Evolutionary conservation across 1,140 invertebrate genomes (phyloP), one percentile per base, ranked within the genome.

Genomic region (Drosophila hydei): DNA sequence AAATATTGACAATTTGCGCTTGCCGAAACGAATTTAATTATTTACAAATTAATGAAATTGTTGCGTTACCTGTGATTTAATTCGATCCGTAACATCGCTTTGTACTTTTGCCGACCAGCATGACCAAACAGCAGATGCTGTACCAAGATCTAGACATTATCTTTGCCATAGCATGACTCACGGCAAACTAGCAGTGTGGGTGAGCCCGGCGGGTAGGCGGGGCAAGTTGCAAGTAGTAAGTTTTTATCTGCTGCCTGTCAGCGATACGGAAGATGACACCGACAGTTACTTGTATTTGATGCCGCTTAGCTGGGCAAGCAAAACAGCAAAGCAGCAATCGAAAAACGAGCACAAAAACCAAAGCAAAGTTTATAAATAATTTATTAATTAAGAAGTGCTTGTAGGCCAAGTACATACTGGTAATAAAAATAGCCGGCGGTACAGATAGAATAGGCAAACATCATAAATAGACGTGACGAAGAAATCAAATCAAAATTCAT

Each of bases 201-300:
- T 11, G 30, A 8, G 3, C 30, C 45, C 19, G 4, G 14, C 23
- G 45, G 43, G 45, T 25, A n/a, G 38, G 38, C 14, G 38, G 12
- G n/a, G 12, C n/a, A 12, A 0, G 7, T 40, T 36, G 55, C 9
- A 3, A 30, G 61, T 59, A 65, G 40, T 36, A 52, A 58, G 54
- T 63, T 71, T 75, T 81, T 81, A 81, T 79, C 69, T 67, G 50
- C 72, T 61, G 75, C 69, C 60, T 56, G 58, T 30, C 72, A 74
- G 43, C 51, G 54, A 83, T 69, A 43, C 61, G 14, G 19, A n/a
- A 25, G 14, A 7, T 65, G 68, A 64, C 54, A 72, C 51, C 54
- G 80, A 84, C 80, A 84, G 80, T 84, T 84, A 70, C 80, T 84
- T 80, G 80, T 84, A 56, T 87, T 84, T 84, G 80, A 77, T 30